Base-by-base conservation (phyloP, 2,113 vertebrate species). In the Brevimyrus niger region DNA sequence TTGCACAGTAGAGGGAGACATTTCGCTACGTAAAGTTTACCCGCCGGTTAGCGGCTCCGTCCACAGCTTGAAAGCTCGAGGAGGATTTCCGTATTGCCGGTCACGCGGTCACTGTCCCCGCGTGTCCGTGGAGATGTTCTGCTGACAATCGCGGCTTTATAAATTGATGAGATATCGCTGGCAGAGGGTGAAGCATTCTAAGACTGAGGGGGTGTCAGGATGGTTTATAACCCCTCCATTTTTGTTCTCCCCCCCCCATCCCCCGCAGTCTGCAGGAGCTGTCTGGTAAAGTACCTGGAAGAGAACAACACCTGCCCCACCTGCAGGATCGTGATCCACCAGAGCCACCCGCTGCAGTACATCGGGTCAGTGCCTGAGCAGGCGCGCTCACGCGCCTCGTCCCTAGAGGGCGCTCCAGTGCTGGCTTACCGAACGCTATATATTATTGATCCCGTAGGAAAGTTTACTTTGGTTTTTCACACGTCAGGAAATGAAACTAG, bases 241-340 rank as follows among this genome's bases (percentile, higher is more conserved):
- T 80, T 80, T 80, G 4, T 42, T 76, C 15, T 84, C n/a, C 42
- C 2, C 38, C 42, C 89, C 19, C 35, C 38, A 6, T 4, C 44
- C 82, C 90, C 21, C 88, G 0, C 94, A 99, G 98, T 99, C 95
- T 99, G 98, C 93, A 97, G 98, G 94, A 99, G 98, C 95, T 99
- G 98, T 93, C 96, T 99, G 93, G 98, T 99, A 91, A 99, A 99
- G 92, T 99, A 99, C 89, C 94, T 99, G 94, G 98, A 99, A 90
- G 98, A 99, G 94, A 99, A 99, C 94, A 99, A 99, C 96, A 99
- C 98, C n/a, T 99, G 98, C 89, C 98, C 98, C 17, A 98, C 98
- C 0, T 99, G 98, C 94, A 96, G 98, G 94, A 99, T 99, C 90
- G 98, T 99, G 93, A 99, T 99, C 95, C 98, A 99, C 93, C 98